phyloP scores from a whole-genome alignment of 2,888 invertebrate genomes.

The Hoplodrina blanda region DNA sequence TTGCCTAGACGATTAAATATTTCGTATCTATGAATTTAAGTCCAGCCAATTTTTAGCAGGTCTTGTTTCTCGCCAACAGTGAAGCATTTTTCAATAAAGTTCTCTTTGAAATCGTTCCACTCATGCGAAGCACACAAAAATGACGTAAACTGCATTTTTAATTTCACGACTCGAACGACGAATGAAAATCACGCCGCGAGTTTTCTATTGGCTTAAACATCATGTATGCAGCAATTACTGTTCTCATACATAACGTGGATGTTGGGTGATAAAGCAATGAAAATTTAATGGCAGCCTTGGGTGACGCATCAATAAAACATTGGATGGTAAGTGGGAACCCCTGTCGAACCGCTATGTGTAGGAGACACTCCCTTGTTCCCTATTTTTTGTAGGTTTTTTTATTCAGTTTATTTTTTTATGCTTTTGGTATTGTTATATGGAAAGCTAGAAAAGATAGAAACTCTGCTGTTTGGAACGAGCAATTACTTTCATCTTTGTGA shows the following conservation, averaged over 20 bases:
- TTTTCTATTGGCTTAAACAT: slow-evolving; percentile 37
- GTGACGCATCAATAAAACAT: slow-evolving; percentile 84
- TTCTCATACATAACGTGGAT: slow-evolving; percentile 61
- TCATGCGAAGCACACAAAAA: slow-evolving; percentile 16
- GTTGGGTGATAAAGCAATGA: slow-evolving; percentile 78
- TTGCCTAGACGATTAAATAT: not conserved
- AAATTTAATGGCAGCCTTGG: slow-evolving; percentile 79
- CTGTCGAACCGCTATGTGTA: slow-evolving; percentile 75
- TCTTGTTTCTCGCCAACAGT: not conserved
- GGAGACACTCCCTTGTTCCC: slow-evolving; percentile 63
- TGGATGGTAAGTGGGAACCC: slow-evolving; percentile 80
- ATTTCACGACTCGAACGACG: slow-evolving; percentile 31
- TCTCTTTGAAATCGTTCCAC: slow-evolving; percentile 17
- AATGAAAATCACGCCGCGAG: slow-evolving; percentile 5
- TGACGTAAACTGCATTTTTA: slow-evolving; percentile 41
- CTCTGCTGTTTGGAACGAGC: too few species aligned
- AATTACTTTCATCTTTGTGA: too few species aligned
- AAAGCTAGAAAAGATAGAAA: not conserved
- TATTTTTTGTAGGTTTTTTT: slow-evolving; percentile 65
- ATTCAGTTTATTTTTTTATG: slow-evolving; percentile 26
- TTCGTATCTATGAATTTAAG: not conserved
- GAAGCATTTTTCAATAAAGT: slow-evolving; percentile 1
- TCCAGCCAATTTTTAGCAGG: not conserved
- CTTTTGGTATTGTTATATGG: slow-evolving; percentile 14
- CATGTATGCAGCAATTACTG: slow-evolving; percentile 56